Evolutionary conservation across 1,140 invertebrate genomes (phyloP).

Genomic region (Ditylenchus dipsaci): DNA sequence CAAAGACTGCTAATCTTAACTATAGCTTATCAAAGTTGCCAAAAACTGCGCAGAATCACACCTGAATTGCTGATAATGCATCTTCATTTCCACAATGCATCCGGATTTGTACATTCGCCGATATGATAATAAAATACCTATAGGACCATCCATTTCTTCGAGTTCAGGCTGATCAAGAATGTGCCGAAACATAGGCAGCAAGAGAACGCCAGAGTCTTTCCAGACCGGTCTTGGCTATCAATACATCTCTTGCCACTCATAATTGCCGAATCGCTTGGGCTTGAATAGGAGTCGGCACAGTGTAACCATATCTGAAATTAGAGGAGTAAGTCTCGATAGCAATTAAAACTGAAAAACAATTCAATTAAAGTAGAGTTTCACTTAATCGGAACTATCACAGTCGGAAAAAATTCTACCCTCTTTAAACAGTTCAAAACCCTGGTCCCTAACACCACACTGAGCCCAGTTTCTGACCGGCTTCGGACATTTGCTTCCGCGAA

Average conservation of each 20-base stretch:
- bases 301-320: conserved; percentile 70
- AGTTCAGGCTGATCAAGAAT: conserved; percentile 87
- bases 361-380: no score
- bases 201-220: conserved; percentile 96
- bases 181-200: conserved; percentile 97
- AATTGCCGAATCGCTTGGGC: conserved; percentile 91
- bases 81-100: no score
- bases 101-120: no score
- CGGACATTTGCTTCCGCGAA: conserved; percentile 77
- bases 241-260: conserved; percentile 91
- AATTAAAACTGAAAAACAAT: conserved; percentile 4
- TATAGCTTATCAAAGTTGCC: no score
- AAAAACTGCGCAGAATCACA: no score
- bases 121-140: conserved; percentile 66
- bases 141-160: conserved; percentile 92
- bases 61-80: no score
- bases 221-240: conserved; percentile 93
- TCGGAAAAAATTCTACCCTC: conserved; percentile 62
- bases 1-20: no score
- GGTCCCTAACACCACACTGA: conserved; percentile 92
- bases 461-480: conserved; percentile 95
- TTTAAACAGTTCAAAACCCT: conserved; percentile 94
- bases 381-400: conserved; percentile 3
- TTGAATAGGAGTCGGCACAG: conserved; percentile 98
- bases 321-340: not conserved